Evolutionary conservation across 1,140 invertebrate species (phyloP), one percentile per base, ranked within the genome.

Genomic region (Drosophila repletoides): DNA sequence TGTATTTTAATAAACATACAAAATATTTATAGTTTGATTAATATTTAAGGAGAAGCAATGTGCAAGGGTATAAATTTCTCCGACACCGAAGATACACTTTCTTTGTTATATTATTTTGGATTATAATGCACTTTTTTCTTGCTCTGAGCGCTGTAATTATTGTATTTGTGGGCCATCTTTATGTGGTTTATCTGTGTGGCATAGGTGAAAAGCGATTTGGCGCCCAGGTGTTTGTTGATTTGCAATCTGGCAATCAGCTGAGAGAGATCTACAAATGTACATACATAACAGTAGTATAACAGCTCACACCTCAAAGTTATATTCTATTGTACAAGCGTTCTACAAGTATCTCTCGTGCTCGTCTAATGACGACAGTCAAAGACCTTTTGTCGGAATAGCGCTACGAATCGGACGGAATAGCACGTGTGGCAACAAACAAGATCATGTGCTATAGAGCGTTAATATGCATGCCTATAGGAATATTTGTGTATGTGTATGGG

Each of bases 381-480:
- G 53, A 76, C 46, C 74, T 63, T 40, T 72, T 52, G 24, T 5
- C 58, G 46, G 29, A 74, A 29, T 28, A 33, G 33, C n/a, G n/a
- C n/a, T n/a, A n/a, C n/a, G n/a, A n/a, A n/a, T 21, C 12, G 26
- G 2, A 10, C 12, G 6, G 2, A 48, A 12, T 41, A 58, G 61
- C 76, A 80, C 76, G 76, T 80, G 76, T 45, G 52, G 28, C 26
- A 41, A 43, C 15, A 38, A 65, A 33, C 40, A 34, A 34, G 70
- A 79, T 80, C 76, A 79, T 79, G 70, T 59, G 76, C n/a, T n/a
- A n/a, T n/a, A n/a, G n/a, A n/a, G n/a, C n/a, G n/a, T n/a, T n/a
- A n/a, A n/a, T n/a, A n/a, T n/a, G n/a, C n/a, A n/a, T n/a, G n/a
- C n/a, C n/a, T n/a, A n/a, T n/a, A n/a, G n/a, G n/a, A n/a, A n/a